These are phyloP conservation scores for Xylocopa sonorina DNA, from an alignment of 1,140 invertebrate species.

Conservation along the genomic window DNA sequence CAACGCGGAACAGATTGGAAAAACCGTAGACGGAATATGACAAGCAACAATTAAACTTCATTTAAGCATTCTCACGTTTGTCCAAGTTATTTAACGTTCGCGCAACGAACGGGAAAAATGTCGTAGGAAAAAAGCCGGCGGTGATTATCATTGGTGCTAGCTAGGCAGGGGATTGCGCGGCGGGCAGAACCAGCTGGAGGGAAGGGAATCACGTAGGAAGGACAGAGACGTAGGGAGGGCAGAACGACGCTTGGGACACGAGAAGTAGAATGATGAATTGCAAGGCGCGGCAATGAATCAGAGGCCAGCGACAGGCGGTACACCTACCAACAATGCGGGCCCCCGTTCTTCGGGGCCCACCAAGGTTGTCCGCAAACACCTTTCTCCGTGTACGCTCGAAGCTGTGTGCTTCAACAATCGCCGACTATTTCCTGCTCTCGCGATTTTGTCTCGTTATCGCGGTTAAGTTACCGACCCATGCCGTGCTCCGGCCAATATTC, in stretches of 20 bases:
- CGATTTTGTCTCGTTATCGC: slow-evolving; percentile 36
- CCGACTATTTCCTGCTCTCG: slow-evolving; percentile 41
- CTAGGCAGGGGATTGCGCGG: slow-evolving; percentile 17
- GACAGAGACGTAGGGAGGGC: slow-evolving; percentile 35
- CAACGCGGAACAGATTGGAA: background rate
- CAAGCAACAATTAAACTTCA: background rate
- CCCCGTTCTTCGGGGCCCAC: slow-evolving; percentile 61
- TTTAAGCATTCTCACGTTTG: slow-evolving; percentile 34
- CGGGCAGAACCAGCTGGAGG: background rate
- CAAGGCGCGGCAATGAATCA: slow-evolving; percentile 76
- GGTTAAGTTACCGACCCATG: background rate
- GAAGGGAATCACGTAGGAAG: slow-evolving; percentile 10
- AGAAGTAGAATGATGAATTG: slow-evolving; percentile 76
- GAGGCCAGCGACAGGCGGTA: slow-evolving; percentile 66
- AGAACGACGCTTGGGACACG: slow-evolving; percentile 65
- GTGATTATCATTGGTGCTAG: slow-evolving; percentile 61
- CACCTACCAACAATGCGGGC: slow-evolving; percentile 66
- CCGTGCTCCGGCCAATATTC: background rate
- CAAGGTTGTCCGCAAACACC: slow-evolving; percentile 65
- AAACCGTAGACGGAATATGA: background rate
- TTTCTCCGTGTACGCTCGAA: slow-evolving; percentile 57
- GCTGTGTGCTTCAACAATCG: slow-evolving; percentile 53
- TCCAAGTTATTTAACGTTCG: background rate
- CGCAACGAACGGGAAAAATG: slow-evolving; percentile 21
- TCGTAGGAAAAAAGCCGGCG: slow-evolving; percentile 10